Evolutionary conservation across 2,888 invertebrate genomes (phyloP).

Genomic region (Pemphredon lugubris): DNA sequence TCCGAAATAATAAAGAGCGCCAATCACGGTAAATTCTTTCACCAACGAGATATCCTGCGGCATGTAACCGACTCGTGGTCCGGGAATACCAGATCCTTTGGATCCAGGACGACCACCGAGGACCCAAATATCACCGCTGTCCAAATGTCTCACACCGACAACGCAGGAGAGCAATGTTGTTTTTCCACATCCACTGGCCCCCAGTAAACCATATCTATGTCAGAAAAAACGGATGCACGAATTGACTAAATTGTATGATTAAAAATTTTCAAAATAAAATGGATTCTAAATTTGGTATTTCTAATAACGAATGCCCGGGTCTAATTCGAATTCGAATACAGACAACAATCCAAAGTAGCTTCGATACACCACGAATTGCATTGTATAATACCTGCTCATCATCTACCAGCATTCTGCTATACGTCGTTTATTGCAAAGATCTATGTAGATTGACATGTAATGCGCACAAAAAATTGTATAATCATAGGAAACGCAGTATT

Average conservation of each 20-base stretch:
- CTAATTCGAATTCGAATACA: no score
- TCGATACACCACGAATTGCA: no score
- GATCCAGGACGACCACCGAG: conserved; percentile 87
- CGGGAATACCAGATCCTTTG: conserved; percentile 86
- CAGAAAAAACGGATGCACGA: background rate
- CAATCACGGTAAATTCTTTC: conserved; percentile 90
- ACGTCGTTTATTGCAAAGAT: no score
- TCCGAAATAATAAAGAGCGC: conserved; percentile 94
- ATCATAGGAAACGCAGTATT: no score
- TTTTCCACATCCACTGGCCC: conserved; percentile 95
- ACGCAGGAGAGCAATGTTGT: conserved; percentile 93
- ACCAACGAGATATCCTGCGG: conserved; percentile 93
- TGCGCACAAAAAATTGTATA: no score
- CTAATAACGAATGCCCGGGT: no score
- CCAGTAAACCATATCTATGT: conserved; percentile 91
- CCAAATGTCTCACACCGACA: conserved; percentile 88
- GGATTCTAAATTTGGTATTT: no score
- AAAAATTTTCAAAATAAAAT: no score
- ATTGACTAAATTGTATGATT: background rate
- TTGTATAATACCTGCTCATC: no score
- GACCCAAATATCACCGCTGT: conserved; percentile 89
- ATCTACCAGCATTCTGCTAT: no score
- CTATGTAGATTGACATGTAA: no score
- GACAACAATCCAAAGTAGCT: no score
- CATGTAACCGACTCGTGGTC: conserved; percentile 92